These are phyloP conservation scores for Grantiella picta DNA, from an alignment of 2,113 vertebrate species.

Conservation along the genomic window DNA sequence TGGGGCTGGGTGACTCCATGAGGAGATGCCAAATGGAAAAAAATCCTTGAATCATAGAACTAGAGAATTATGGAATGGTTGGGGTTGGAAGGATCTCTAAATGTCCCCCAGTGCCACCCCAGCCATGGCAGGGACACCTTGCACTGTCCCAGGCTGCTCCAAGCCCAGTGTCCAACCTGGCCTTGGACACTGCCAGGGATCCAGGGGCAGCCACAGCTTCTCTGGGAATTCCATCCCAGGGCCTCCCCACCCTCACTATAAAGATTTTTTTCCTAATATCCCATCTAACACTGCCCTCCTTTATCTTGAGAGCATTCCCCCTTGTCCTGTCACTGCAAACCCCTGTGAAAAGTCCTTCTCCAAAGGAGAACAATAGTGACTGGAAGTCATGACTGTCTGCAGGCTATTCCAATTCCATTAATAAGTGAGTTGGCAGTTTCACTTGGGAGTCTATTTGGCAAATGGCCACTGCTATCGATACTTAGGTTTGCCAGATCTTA, in stretches of 20 bases:
- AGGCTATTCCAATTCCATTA: background rate
- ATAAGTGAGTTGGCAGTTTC: background rate
- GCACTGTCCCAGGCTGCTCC: background rate
- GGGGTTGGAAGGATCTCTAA: background rate
- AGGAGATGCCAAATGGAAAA: background rate
- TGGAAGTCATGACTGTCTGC: background rate
- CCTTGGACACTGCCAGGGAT: background rate
- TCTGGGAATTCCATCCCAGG: background rate
- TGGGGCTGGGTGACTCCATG: background rate
- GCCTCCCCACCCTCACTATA: background rate
- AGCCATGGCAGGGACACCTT: background rate
- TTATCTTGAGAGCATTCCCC: background rate
- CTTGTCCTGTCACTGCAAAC: background rate
- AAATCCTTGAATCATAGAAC: background rate
- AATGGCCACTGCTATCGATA: background rate
- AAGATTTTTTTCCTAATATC: background rate
- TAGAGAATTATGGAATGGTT: background rate
- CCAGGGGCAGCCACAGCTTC: background rate
- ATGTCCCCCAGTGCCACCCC: background rate
- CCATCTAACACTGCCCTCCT: background rate
- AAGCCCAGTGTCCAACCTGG: background rate
- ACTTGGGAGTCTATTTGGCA: background rate
- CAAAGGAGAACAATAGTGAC: background rate
- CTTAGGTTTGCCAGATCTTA: background rate
- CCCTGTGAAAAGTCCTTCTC: background rate